A percentile compares a stretch with the other conserved stretches of the same genome.
phyloP scores from a whole-genome alignment of 2,797 vertebrate genomes.

The Anolis apletophallus region DNA sequence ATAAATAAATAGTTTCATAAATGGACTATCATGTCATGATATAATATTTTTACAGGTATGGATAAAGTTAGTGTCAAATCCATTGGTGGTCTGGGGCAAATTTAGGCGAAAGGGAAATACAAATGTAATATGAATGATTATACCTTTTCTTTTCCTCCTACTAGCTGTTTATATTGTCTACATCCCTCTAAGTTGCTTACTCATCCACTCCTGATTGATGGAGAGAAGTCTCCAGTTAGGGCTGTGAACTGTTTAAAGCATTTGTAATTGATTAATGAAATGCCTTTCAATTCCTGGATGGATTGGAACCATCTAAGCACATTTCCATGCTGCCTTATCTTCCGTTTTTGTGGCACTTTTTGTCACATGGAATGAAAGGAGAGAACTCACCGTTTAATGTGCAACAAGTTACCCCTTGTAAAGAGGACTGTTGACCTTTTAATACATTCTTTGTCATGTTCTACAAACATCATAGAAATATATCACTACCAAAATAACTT shows the following conservation, averaged over 20 bases:
- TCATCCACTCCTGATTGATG: neutral
- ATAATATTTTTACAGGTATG: neutral
- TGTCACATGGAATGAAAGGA: neutral
- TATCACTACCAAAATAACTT: neutral
- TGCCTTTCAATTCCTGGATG: neutral
- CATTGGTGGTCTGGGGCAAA: neutral
- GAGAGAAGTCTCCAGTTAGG: neutral
- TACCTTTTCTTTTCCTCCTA: neutral
- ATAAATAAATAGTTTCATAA: neutral
- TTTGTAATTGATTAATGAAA: neutral
- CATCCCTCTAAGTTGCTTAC: neutral
- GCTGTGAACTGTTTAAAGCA: neutral
- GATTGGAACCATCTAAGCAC: neutral
- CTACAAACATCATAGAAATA: neutral
- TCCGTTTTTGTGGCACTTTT: neutral
- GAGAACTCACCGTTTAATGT: neutral
- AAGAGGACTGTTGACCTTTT: neutral
- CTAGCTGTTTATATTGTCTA: neutral
- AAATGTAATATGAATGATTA: neutral
- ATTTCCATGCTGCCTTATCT: neutral
- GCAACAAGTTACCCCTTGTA: neutral
- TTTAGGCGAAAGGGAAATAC: neutral
- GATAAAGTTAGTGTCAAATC: conserved; percentile 17
- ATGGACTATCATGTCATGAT: neutral
- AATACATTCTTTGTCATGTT: neutral